Evolutionary conservation across 2,888 invertebrate species (phyloP), one percentile per base, ranked within the genome.

Genomic region (Apamea anceps): DNA sequence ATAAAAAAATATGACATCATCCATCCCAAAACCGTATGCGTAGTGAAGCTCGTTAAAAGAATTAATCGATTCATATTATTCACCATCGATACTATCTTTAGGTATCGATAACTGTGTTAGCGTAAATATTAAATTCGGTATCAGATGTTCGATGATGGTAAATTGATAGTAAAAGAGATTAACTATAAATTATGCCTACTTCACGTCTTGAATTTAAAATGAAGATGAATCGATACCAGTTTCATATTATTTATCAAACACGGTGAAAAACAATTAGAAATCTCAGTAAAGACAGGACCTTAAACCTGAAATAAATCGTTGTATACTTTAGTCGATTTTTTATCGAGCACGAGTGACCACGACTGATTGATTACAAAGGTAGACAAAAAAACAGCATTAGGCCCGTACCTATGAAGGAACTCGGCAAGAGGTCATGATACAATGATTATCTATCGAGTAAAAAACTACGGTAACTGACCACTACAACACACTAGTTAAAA

Each of bases 1-100:
- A 81, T 87, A 81, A 82, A 82, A 84, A 86, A 85, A 82, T 75
- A 81, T 89, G 87, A 87, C 75, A 84, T 89, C 88, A 89, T 82
- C 80, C 42, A 77, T 77, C 42, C 66, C 10, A 63, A 73, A 77
- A 25, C 25, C 51, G 37, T 37, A 71, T 62, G 67, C 18, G 45
- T 83, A 83, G 84, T 86, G 77, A 54, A 68, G 87, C 25, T 63
- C 79, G 32, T 79, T 45, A 78, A 80, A 75, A 60, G 70, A 86
- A 85, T 78, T 84, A 77, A 85, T 85, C 77, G 87, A 76, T 81
- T 75, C 75, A 66, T 25, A 85, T 85, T 72, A 80, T 85, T 85
- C 80, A 85, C 83, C 32, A 81, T 84, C 75, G 86, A 86, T 84
- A 84, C 57, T 63, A 86, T 85, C 72, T 83, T 66, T 62, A 57